These are phyloP conservation scores for Lepus oiostolus DNA, from an alignment of 2,797 vertebrate genomes.

Conservation along the genomic window DNA sequence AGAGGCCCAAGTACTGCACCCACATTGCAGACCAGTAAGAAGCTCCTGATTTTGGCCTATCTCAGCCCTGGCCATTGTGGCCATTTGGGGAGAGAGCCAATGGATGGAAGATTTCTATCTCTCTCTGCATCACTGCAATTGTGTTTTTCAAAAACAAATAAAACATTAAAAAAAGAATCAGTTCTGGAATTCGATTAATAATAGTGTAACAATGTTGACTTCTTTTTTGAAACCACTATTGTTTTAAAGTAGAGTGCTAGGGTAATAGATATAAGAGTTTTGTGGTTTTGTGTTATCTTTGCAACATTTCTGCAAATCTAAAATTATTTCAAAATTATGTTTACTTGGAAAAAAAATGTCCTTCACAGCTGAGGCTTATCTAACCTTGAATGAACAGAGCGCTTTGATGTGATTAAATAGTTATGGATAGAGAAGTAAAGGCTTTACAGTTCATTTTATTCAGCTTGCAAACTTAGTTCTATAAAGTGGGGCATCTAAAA, in stretches of 20 bases:
- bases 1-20: too few relatives aligned
- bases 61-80: too few relatives aligned
- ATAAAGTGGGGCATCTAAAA: background rate
- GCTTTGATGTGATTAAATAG: background rate
- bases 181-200: background rate
- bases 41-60: too few relatives aligned
- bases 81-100: too few relatives aligned
- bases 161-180: background rate
- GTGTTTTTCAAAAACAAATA: too few relatives aligned
- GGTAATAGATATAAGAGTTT: background rate
- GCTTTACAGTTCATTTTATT: background rate
- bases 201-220: background rate
- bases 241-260: background rate
- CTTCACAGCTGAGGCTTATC: background rate
- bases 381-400: slow-evolving; percentile 32
- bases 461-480: background rate
- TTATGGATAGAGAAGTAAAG: background rate
- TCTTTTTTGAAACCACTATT: slow-evolving; percentile 8
- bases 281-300: slow-evolving; percentile 25
- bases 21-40: too few relatives aligned
- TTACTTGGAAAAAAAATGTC: background rate
- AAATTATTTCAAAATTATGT: slow-evolving; percentile 50
- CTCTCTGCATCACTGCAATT: too few relatives aligned
- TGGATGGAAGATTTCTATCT: too few relatives aligned
- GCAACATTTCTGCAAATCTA: background rate